Conservation (phyloP, 2,888 invertebrate genomes). For the Dynastes tityus region DNA sequence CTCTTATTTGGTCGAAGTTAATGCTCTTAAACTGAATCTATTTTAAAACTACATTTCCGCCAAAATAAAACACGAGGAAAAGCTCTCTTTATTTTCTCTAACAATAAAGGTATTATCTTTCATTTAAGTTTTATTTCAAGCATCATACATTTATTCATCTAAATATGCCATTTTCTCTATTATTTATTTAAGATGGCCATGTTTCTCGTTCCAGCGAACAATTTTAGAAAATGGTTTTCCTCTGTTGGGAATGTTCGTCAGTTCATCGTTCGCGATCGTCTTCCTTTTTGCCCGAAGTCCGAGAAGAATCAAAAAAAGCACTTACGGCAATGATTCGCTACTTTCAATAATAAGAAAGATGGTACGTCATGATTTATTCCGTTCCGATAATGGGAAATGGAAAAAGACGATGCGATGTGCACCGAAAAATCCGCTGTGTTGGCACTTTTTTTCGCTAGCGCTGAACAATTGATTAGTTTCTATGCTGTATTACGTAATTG, state of each 20-base stretch:
- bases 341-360: slow-evolving; percentile 39
- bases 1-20: no score
- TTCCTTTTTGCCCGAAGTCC: slow-evolving; percentile 24
- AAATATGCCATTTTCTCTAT: slow-evolving; percentile 17
- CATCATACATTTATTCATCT: slow-evolving; percentile 16
- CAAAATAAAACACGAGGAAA: background rate
- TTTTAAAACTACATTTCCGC: background rate
- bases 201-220: slow-evolving; percentile 13
- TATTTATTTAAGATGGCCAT: slow-evolving; percentile 16
- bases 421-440: slow-evolving; percentile 16
- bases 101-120: background rate
- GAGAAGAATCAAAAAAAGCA: slow-evolving; percentile 32
- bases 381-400: slow-evolving; percentile 21
- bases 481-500: background rate
- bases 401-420: slow-evolving; percentile 18
- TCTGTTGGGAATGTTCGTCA: slow-evolving; percentile 1
- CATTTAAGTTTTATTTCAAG: background rate
- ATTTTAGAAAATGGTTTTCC: slow-evolving; percentile 38
- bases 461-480: slow-evolving; percentile 25
- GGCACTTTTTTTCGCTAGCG: slow-evolving; percentile 8
- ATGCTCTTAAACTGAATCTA: no score
- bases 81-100: background rate
- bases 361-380: slow-evolving; percentile 41
- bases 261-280: slow-evolving; percentile 3
- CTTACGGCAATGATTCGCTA: slow-evolving; percentile 47